These are phyloP conservation scores for Lepidurus apus DNA, from an alignment of 1,140 invertebrate species.

Conservation along the genomic window DNA sequence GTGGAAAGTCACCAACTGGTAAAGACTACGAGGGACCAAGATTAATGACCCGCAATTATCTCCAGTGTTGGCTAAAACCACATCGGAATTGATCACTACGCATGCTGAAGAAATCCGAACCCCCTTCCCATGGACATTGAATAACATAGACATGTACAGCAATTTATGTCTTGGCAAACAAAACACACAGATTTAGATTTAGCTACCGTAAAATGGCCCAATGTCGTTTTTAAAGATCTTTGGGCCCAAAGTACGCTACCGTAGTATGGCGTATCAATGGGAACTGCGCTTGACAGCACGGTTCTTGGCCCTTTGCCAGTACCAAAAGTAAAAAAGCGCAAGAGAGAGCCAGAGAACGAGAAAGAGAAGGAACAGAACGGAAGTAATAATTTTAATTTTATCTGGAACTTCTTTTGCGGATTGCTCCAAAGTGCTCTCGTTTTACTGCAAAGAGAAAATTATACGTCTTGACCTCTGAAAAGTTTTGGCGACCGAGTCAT, in stretches of 20 bases:
- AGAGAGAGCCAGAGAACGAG: not conserved
- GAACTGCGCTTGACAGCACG: not conserved
- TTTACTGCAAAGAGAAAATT: not conserved
- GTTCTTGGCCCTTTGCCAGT: not conserved
- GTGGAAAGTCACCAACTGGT: not conserved
- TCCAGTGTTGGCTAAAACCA: slow-evolving; percentile 1
- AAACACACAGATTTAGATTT: not conserved
- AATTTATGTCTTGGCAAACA: slow-evolving; percentile 7
- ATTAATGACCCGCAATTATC: slow-evolving; percentile 4
- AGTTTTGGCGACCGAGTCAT: not conserved
- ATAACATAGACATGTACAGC: not conserved
- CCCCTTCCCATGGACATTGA: not conserved
- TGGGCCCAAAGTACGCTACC: not conserved
- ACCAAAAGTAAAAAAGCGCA: not conserved
- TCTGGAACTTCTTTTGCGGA: not conserved
- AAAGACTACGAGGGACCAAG: not conserved
- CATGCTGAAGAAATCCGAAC: not conserved
- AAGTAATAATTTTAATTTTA: not conserved
- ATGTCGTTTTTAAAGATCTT: not conserved
- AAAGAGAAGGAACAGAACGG: not conserved
- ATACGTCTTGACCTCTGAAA: not conserved
- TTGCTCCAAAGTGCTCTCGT: not conserved
- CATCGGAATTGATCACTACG: not conserved
- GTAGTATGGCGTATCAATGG: not conserved
- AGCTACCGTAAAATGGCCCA: not conserved